Conservation (phyloP, 2,888 invertebrate genomes). For the Epistrophella euchroma region DNA sequence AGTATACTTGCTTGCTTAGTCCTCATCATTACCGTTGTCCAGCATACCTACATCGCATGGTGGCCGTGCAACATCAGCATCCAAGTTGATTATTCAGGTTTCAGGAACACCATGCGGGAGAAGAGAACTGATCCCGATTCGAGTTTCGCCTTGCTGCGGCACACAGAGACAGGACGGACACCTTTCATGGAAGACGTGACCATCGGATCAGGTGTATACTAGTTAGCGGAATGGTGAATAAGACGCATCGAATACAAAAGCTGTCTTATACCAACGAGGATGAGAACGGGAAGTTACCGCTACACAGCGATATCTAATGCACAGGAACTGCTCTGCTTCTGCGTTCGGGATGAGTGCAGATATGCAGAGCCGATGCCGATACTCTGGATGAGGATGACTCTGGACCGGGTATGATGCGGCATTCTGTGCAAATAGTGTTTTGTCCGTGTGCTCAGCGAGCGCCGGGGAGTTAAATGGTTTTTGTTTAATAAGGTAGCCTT, state of each 20-base stretch:
- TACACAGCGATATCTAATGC: constrained; percentile 60
- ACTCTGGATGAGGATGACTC: constrained; percentile 32
- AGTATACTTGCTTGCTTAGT: constrained; percentile 42
- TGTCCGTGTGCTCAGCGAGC: constrained; percentile 50
- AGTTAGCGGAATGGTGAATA: constrained; percentile 70
- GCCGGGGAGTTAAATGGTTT: constrained; percentile 67
- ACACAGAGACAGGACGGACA: constrained; percentile 59
- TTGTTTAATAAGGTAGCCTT: constrained; percentile 70
- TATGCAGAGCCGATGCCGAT: constrained; percentile 2
- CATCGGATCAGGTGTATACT: constrained; percentile 64
- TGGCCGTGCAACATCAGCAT: constrained; percentile 53
- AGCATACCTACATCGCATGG: constrained; percentile 36
- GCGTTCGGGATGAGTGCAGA: constrained; percentile 25
- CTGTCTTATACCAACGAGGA: constrained; percentile 61
- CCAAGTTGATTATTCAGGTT: constrained; percentile 68
- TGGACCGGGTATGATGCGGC: constrained; percentile 63
- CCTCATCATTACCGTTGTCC: constrained; percentile 39
- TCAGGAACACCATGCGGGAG: constrained; percentile 70
- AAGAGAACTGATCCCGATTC: constrained; percentile 71
- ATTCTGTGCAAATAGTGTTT: constrained; percentile 64
- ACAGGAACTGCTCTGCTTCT: constrained; percentile 1
- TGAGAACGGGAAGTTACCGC: constrained; percentile 57
- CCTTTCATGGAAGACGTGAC: constrained; percentile 74
- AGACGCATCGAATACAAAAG: constrained; percentile 73
- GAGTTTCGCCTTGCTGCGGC: constrained; percentile 53